phyloP scores from a whole-genome alignment of 2,113 vertebrate species.

The Symphodus melops region DNA sequence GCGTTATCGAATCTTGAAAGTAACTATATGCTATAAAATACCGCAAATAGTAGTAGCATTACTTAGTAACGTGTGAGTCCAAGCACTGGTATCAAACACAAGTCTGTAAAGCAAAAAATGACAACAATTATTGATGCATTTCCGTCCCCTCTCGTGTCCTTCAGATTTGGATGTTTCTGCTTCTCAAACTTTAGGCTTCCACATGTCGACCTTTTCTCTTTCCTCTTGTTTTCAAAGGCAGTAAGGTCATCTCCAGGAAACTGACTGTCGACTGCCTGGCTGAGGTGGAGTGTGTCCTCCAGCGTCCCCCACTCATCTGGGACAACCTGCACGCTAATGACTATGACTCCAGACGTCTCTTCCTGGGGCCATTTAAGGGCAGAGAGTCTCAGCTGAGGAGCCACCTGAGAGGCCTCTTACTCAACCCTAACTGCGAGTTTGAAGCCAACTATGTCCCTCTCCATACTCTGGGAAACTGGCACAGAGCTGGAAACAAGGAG shows the following conservation, averaged over 20 bases:
- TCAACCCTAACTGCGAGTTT: constrained; percentile 92
- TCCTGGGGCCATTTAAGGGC: constrained; percentile 89
- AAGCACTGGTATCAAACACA: no score
- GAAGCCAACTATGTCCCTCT: constrained; percentile 91
- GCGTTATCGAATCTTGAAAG: no score
- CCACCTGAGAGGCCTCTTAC: constrained; percentile 84
- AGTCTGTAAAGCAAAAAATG: no score
- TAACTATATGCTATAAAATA: no score
- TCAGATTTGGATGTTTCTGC: not conserved
- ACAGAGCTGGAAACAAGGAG: constrained; percentile 72
- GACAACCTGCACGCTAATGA: constrained; percentile 92
- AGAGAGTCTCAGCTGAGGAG: constrained; percentile 80
- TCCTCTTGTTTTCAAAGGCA: constrained; percentile 73
- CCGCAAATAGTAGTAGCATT: no score
- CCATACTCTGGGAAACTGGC: constrained; percentile 87
- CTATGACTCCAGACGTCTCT: constrained; percentile 89
- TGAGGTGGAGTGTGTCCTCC: constrained; percentile 86
- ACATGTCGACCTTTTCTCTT: not conserved
- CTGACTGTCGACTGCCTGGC: constrained; percentile 81
- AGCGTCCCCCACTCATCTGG: constrained; percentile 85
- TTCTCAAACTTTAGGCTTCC: not conserved
- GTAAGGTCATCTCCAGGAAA: constrained; percentile 87
- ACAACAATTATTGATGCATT: not conserved
- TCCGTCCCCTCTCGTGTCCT: not conserved
- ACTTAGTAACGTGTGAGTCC: no score